A percentile compares a stretch with the other conserved stretches of the same genome.
These are phyloP conservation scores for Esox lucius DNA, from an alignment of 2,797 vertebrate genomes.

Conservation along the genomic window DNA sequence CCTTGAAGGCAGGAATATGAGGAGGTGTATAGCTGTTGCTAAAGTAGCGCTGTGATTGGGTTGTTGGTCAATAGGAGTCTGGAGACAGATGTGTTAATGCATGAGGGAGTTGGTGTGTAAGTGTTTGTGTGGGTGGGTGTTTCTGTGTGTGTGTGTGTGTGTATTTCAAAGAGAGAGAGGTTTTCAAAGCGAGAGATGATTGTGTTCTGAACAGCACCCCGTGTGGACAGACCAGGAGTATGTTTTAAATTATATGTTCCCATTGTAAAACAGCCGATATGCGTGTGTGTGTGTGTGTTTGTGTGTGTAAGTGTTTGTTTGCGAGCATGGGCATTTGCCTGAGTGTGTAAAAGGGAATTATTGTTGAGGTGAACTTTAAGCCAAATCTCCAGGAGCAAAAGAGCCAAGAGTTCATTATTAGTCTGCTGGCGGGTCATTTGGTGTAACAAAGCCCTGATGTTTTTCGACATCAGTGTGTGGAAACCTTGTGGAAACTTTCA, in stretches of 20 bases:
- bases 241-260: no score
- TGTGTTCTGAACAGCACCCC: constrained; percentile 9
- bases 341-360: neutral
- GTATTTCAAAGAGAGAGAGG: neutral
- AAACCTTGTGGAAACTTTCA: constrained; percentile 15
- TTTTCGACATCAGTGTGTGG: constrained; percentile 19
- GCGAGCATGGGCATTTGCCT: neutral
- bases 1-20: constrained; percentile 14
- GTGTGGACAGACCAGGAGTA: constrained; percentile 8
- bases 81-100: neutral
- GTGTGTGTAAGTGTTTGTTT: neutral
- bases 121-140: neutral
- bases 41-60: neutral
- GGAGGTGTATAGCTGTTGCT: constrained; percentile 1
- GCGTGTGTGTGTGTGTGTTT: constrained; percentile 1
- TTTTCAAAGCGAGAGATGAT: neutral
- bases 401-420: neutral
- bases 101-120: neutral
- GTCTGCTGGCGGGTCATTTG: neutral
- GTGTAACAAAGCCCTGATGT: constrained; percentile 11
- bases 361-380: neutral
- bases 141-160: neutral
- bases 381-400: neutral
- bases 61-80: neutral
- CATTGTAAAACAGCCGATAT: neutral